Conservation (phyloP, 1,140 invertebrate species). For the Oreohelix idahoensis region DNA sequence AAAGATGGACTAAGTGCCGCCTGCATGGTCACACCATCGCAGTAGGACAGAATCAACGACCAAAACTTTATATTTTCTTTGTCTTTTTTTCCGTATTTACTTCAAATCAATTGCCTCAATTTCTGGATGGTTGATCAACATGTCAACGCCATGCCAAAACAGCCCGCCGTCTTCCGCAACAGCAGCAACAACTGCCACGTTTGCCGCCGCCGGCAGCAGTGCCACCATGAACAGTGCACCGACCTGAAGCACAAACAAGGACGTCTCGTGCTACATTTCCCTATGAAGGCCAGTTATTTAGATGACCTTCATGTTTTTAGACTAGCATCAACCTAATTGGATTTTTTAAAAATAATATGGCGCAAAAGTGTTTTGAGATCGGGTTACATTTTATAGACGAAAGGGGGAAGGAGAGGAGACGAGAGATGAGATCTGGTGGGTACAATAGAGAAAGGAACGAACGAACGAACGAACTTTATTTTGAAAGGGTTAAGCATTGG, state of each 20-base stretch:
- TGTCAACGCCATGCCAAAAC: conserved; percentile 8
- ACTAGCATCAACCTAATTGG: not conserved
- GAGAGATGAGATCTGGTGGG: too few relatives aligned
- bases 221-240: not conserved
- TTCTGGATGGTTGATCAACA: conserved; percentile 8
- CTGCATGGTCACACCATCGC: too few relatives aligned
- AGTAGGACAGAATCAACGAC: not conserved
- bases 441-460: too few relatives aligned
- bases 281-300: not conserved
- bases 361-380: not conserved
- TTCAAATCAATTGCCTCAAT: conserved; percentile 9
- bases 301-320: not conserved
- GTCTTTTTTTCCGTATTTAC: not conserved
- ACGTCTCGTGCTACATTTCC: too few relatives aligned
- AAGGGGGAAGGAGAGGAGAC: not conserved
- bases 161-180: not conserved
- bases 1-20: too few relatives aligned
- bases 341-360: not conserved
- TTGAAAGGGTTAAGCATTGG: too few relatives aligned
- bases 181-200: not conserved
- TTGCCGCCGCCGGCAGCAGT: not conserved
- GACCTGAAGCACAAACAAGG: not conserved
- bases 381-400: not conserved
- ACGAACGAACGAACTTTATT: too few relatives aligned
- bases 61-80: not conserved